Evolutionary conservation across 2,888 invertebrate genomes (phyloP), one percentile per base, ranked within the genome.

Genomic region (Drosophila birchii): DNA sequence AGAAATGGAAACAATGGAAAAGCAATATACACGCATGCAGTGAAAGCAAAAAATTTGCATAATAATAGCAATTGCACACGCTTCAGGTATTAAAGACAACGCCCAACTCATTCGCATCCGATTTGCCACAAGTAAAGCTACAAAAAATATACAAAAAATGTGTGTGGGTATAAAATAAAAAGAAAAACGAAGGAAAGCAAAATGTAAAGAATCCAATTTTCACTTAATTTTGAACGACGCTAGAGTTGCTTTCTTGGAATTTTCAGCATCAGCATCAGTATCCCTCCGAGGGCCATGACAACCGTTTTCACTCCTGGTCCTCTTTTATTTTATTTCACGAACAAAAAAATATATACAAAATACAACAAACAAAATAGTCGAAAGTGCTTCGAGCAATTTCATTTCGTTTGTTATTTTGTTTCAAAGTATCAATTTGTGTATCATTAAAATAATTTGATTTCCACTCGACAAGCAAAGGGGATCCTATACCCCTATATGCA

Each of bases 381-480:
- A 69, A 77, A 89, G 62, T 56, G 86, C 88, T 81, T 49, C 55
- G 53, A 77, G 88, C 89, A 66, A 88, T 88, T 86, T 90, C 82
- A 84, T 86, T 88, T 86, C 70, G 80, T 88, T 83, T 89, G 84
- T 89, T 86, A 79, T 83, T 89, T 81, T 81, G 78, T 90, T 78
- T 88, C 81, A 88, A 89, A 90, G 90, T 88, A 88, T 88, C 90
- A 88, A 90, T 88, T 88, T 88, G 88, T 90, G 88, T 84, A 86
- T 89, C 88, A 90, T 88, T 88, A 89, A 90, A 88, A 90, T 89
- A 88, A 90, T 88, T 90, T 86, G 84, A 89, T 88, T 88, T 85
- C 74, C 78, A 88, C 85, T 88, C 78, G 76, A 78, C 69, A 70
- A 68, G 18, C 45, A 23, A n/a, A n/a, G 44, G 45, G 44, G 39